Evolutionary conservation across 2,797 vertebrate genomes (phyloP).

Genomic region (Rhincodon typus): DNA sequence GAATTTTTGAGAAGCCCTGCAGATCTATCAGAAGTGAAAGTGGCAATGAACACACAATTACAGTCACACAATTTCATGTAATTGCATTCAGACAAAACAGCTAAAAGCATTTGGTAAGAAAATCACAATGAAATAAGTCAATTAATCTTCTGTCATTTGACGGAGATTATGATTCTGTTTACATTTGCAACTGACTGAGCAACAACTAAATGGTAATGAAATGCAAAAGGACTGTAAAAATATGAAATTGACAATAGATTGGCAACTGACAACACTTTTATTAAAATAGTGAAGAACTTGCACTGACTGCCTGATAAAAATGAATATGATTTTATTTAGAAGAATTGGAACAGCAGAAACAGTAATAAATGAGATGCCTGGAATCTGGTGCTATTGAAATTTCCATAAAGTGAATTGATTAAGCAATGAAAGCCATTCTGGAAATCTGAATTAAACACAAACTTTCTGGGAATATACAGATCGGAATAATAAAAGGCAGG

Average conservation of each 20-base stretch:
- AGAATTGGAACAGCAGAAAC: background rate
- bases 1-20: background rate
- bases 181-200: no score
- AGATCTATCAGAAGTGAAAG: background rate
- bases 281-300: background rate
- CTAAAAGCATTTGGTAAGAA: background rate
- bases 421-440: background rate
- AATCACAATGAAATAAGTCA: background rate
- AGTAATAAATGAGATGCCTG: background rate
- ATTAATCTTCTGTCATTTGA: background rate
- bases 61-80: background rate
- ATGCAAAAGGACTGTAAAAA: background rate
- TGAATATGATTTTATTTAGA: background rate
- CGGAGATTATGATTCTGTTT: background rate
- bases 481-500: background rate
- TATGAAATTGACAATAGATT: background rate
- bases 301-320: background rate
- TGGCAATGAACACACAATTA: conserved; percentile 16
- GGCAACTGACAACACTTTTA: no score
- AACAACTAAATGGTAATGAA: background rate
- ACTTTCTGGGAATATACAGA: background rate
- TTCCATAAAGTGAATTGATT: background rate
- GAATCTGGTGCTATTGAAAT: background rate
- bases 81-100: background rate
- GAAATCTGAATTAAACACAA: background rate